Base-by-base conservation (phyloP, 2,797 vertebrate genomes). In the Alca torda region DNA sequence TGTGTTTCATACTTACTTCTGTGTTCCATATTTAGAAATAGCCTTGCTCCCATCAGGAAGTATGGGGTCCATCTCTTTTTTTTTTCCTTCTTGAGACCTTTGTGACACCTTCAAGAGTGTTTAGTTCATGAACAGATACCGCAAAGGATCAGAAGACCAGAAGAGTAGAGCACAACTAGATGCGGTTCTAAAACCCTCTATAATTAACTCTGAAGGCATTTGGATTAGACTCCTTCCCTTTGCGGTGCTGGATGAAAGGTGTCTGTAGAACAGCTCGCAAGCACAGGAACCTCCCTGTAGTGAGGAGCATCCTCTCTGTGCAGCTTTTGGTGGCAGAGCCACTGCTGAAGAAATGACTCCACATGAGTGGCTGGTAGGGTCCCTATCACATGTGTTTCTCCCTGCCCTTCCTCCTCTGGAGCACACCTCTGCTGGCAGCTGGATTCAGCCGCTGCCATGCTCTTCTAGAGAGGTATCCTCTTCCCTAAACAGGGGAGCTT, bases 381-480 rank as follows among this genome's bases (percentile, higher is more conserved):
- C 51, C 46, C 20, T 37, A 33, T 20, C 1, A 1, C 10, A 0
- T 28, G 6, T 1, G 1, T 54, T 76, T 75, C 51, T 88, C 53
- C 43, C 51, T 81, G 73, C 33, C 63, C 16, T 81, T 95, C 39
- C 35, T 77, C 18, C 56, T 87, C 16, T 61, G 45, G 48, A 81
- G 50, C 35, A 48, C 19, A 2, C 8, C 6, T 68, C 13, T 75
- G 35, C 80, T 78, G 69, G 60, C 45, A 91, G 48, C 60, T 74
- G 50, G 19, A 35, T 50, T 94, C 46, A 67, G 4, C 48, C n/a
- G 8, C 76, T 88, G 61, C 64, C 11, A 1, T 11, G 11, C 26
- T 93, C 41, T 53, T 63, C 25, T 60, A 35, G 24, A 50, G 60
- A 74, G 33, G 10, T 18, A 15, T 46, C 16, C 8, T 61, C 25